A percentile compares a stretch with the other conserved stretches of the same genome.
Evolutionary conservation across 2,113 vertebrate genomes (phyloP).

Genomic region (Carollia perspicillata): DNA sequence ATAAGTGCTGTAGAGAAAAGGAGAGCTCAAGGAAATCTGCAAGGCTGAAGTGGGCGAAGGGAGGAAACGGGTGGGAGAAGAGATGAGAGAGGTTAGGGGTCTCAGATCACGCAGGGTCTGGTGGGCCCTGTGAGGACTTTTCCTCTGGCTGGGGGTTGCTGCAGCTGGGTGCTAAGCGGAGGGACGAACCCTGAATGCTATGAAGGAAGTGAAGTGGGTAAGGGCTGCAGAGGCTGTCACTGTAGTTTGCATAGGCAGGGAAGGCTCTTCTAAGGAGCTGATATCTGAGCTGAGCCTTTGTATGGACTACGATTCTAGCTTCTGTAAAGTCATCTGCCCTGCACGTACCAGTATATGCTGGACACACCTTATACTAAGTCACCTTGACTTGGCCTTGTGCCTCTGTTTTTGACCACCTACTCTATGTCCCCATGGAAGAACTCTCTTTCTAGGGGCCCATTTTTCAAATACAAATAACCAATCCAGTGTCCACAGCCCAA

Average conservation of each 20-base stretch:
- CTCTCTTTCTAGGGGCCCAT: not conserved
- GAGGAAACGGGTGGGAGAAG: not conserved
- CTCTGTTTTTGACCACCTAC: not conserved
- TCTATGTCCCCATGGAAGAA: not conserved
- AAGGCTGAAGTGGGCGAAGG: not conserved
- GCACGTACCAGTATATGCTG: not conserved
- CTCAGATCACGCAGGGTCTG: not conserved
- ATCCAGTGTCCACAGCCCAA: not conserved
- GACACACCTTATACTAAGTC: not conserved
- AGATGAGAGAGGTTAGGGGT: too few relatives aligned
- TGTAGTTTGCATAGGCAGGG: not conserved
- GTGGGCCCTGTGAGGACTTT: not conserved
- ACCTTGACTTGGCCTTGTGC: not conserved
- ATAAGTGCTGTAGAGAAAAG: not conserved
- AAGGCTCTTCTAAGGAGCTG: not conserved
- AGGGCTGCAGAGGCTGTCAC: too few relatives aligned
- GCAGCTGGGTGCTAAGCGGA: not conserved
- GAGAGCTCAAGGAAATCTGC: not conserved
- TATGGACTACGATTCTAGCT: not conserved
- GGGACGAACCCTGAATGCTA: not conserved
- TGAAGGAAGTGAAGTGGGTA: not conserved
- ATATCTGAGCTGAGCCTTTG: not conserved
- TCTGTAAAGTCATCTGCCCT: not conserved
- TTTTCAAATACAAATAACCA: not conserved
- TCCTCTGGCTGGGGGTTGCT: not conserved